Base-by-base conservation (phyloP, 1,140 invertebrate species). In the Chironomus striatipennis region DNA sequence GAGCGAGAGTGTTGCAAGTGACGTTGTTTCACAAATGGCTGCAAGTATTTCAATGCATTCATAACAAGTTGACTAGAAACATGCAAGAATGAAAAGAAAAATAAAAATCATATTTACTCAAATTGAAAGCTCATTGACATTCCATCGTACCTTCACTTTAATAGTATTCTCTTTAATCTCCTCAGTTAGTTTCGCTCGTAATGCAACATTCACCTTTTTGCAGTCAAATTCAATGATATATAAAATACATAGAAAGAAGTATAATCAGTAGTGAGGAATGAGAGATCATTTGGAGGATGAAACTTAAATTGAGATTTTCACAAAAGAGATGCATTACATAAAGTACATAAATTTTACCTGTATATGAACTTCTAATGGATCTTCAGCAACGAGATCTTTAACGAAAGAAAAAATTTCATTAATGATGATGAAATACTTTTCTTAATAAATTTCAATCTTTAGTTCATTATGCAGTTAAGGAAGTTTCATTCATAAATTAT, bases 141-240 rank as follows among this genome's bases (percentile, higher is more conserved):
- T 18, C 12, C n/a, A n/a, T 76, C 73, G 76, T 80, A 91, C 90
- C 85, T 91, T 90, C 20, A 92, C 82, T 80, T 92, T 88, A 77
- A 87, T 82, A 73, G 90, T 86, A 78, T 93, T 93, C 1, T 84
- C 86, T 78, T 88, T 88, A 7, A 92, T 87, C 85, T 93, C 91
- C 0, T 90, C 90, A 9, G 90, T 88, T 20, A 93, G 83, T 80
- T 92, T 92, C 20, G 89, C 87, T 78, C 91, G 86, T 88, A 93
- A 90, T 77, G 91, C 89, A 0, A 88, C 87, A 77, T 90, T 91
- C 2, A 90, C 88, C 74, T 87, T 83, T 86, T 73, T n/a, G 47
- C 12, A n/a, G 47, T 57, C 47, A 57, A 57, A 57, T 57, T 57
- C 47, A 57, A 57, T 57, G 47, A 57, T 4, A n/a, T 57, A 15